A percentile compares a stretch with the other conserved stretches of the same genome.
Evolutionary conservation across 2,888 invertebrate genomes (phyloP).

Genomic region (Bruchidius siliquastri): DNA sequence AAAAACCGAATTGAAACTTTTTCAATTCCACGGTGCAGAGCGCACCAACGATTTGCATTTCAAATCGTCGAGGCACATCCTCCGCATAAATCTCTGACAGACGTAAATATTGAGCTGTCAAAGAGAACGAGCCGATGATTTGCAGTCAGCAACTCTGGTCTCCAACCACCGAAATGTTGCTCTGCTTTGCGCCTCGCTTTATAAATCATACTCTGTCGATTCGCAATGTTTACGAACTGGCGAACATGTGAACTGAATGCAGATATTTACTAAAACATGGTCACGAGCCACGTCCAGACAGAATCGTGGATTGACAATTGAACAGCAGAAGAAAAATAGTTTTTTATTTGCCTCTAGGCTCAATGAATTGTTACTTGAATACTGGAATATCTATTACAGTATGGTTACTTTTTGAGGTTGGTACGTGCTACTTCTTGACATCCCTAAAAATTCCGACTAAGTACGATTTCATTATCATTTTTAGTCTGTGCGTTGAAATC

Average conservation of each 20-base stretch:
- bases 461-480: too few relatives aligned
- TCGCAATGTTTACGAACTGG: neutral
- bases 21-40: neutral
- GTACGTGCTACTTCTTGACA: too few relatives aligned
- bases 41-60: neutral
- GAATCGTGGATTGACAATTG: too few relatives aligned
- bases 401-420: too few relatives aligned
- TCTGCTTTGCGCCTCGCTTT: neutral
- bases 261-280: neutral
- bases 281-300: neutral
- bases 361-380: too few relatives aligned
- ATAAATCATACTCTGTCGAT: neutral
- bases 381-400: too few relatives aligned
- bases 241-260: neutral
- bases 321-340: too few relatives aligned
- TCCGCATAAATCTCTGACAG: neutral
- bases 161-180: neutral
- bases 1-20: neutral
- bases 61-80: neutral
- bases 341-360: too few relatives aligned
- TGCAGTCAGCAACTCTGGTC: neutral
- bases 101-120: neutral
- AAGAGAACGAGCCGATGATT: neutral
- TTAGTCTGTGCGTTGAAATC: too few relatives aligned
- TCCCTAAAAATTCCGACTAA: too few relatives aligned